Base-by-base conservation (phyloP, 2,888 invertebrate species). In the Eulithis prunata region DNA sequence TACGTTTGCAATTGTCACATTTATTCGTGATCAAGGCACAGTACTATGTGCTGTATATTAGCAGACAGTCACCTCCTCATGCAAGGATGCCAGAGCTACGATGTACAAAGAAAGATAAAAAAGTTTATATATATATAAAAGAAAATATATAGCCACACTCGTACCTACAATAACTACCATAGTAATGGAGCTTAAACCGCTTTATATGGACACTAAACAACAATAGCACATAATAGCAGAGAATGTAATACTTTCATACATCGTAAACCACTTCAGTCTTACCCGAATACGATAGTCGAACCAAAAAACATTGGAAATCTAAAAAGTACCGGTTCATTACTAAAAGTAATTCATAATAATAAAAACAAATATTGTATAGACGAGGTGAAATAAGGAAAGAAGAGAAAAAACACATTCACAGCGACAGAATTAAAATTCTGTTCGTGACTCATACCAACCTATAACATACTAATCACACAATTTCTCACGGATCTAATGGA, bases 281-380 rank as follows among this genome's bases (percentile, higher is more conserved):
- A 91, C 90, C 90, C 90, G 81, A 69, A 78, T 73, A 62, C 88
- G 87, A 77, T 87, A 89, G 79, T 90, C 91, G 79, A 90, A 90
- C 91, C 91, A 89, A 81, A 87, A 89, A 53, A 82, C 69, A 71
- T 87, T 83, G 58, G 82, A 72, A 72, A 89, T 90, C 91, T 90
- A 65, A 71, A 75, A 73, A 70, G 61, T 47, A 51, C 45, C 13
- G 14, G 36, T 52, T 63, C 21, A 52, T 52, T 52, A 59, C 21
- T 55, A 60, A 60, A 53, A 38, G 36, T 43, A 28, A 52, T 38
- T 32, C 45, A 36, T 62, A 36, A 57, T n/a, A 12, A 28, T 47
- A 3, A 45, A 38, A 41, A 41, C 4, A 38, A 54, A 60, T 46
- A 45, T 32, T 49, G 21, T 49, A 46, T n/a, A 46, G 13, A 47